These are phyloP conservation scores for Pogonognathellus flavescens DNA, from an alignment of 1,140 invertebrate genomes.

Conservation along the genomic window DNA sequence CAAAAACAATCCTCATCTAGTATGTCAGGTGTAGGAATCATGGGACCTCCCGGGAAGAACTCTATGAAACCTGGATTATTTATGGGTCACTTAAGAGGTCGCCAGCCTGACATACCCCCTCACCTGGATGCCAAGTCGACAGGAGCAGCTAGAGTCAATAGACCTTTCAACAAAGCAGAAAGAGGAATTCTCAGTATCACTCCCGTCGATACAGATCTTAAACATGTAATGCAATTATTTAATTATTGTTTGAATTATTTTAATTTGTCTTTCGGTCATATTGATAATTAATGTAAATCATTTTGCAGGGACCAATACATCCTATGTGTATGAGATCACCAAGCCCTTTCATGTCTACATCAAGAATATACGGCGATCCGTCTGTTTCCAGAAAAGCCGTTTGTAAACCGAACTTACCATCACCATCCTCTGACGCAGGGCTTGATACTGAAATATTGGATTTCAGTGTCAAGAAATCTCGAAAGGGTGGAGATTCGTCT, in stretches of 20 bases:
- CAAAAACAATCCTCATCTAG: background rate
- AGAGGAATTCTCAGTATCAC: conserved; percentile 52
- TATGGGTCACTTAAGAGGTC: conserved; percentile 22
- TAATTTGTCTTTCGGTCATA: background rate
- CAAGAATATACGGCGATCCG: conserved; percentile 60
- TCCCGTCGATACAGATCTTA: conserved; percentile 41
- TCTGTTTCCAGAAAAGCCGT: conserved; percentile 33
- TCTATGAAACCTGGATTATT: background rate
- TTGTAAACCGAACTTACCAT: background rate
- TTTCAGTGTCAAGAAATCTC: conserved; percentile 55
- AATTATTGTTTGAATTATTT: background rate
- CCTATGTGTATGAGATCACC: conserved; percentile 52
- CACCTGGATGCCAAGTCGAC: conserved; percentile 36
- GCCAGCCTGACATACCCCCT: conserved; percentile 18
- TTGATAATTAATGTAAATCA: too few species aligned
- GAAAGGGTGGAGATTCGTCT: background rate
- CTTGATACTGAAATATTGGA: conserved; percentile 43
- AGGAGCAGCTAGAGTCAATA: conserved; percentile 45
- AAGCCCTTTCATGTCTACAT: conserved; percentile 58
- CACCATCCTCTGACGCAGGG: background rate
- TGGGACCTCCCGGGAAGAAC: conserved; percentile 3
- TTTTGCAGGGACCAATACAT: conserved; percentile 34
- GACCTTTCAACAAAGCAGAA: conserved; percentile 36
- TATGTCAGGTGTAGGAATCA: background rate
- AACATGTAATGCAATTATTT: conserved; percentile 28